Evolutionary conservation across 1,140 invertebrate genomes (phyloP).

Genomic region (Drosophila quadrilineata): DNA sequence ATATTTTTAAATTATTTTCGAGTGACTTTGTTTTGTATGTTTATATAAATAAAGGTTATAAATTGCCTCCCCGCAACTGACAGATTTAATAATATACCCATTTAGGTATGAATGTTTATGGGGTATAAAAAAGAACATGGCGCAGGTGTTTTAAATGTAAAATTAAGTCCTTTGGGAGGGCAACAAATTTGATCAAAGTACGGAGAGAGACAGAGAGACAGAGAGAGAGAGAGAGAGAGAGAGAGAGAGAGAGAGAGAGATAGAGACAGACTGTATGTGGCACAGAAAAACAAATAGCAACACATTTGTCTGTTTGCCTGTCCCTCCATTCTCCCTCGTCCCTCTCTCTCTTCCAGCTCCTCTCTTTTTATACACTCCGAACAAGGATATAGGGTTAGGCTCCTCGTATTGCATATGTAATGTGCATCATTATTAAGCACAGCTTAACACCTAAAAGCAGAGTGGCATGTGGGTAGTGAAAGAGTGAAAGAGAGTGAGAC

Average conservation of each 20-base stretch:
- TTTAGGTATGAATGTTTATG: not conserved
- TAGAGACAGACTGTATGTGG: conserved; percentile 1
- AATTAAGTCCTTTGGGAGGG: conserved; percentile 54
- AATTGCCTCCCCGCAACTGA: not conserved
- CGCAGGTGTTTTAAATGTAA: conserved; percentile 59
- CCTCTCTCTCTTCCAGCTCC: conserved; percentile 50
- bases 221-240: not conserved
- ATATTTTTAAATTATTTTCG: too few relatives aligned
- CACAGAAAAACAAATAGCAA: conserved; percentile 56
- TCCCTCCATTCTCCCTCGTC: not conserved
- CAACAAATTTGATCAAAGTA: conserved; percentile 36
- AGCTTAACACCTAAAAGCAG: conserved; percentile 45
- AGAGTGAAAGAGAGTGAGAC: not conserved
- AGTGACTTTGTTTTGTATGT: too few relatives aligned
- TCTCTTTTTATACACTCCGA: not conserved
- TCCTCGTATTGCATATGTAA: conserved; percentile 64
- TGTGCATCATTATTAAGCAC: conserved; percentile 64
- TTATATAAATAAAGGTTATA: not conserved
- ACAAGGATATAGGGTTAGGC: conserved; percentile 16
- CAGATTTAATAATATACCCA: conserved; percentile 29
- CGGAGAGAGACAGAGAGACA: not conserved
- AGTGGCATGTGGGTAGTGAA: not conserved
- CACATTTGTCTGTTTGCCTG: conserved; percentile 49
- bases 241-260: not conserved
- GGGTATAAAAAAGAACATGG: conserved; percentile 22